Base-by-base conservation (phyloP, 2,888 invertebrate species). In the Drosophila mayaguana region DNA sequence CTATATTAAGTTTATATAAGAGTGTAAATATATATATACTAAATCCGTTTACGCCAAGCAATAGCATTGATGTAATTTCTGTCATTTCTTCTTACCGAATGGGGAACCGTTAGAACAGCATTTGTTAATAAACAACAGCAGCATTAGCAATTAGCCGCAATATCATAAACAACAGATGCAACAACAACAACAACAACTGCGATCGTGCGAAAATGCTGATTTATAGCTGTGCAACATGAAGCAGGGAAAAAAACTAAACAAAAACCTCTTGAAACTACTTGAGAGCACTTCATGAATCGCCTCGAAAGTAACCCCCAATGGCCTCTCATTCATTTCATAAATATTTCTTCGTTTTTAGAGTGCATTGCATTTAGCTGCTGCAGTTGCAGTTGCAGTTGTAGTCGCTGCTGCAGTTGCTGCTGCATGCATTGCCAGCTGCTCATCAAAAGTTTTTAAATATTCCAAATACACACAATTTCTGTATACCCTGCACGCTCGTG, bases 171-270 rank as follows among this genome's bases (percentile, higher is more conserved):
- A 51, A 61, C 45, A 59, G 66, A 46, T 32, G 50, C 70, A 42
- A 20, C 40, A 45, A 28, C 60, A 57, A 25, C 32, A 59, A 56
- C 70, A 50, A 48, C 45, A 57, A 22, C 53, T 12, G 11, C 40
- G 61, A 75, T 75, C 78, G 75, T 75, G 75, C 72, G 75, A 77
- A 77, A 78, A 78, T 72, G 64, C 36, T 59, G 77, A 73, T 73
- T 76, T 75, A 66, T 51, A 48, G 55, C 61, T 22, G 9, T 1
- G 11, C 36, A 59, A 11, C 53, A 56, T 55, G 59, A 25, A 56
- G 18, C 7, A 48, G 34, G 12, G 22, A 7, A 38, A 38, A 50
- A 25, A 25, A 22, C 11, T 5, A 67, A 50, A 51, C n/a, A 51
- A 60, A 38, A 45, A n/a, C 57, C 22, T 20, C 46, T 42, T 59